Conservation (phyloP, 2,888 invertebrate species). For the Galeruca laticollis region DNA sequence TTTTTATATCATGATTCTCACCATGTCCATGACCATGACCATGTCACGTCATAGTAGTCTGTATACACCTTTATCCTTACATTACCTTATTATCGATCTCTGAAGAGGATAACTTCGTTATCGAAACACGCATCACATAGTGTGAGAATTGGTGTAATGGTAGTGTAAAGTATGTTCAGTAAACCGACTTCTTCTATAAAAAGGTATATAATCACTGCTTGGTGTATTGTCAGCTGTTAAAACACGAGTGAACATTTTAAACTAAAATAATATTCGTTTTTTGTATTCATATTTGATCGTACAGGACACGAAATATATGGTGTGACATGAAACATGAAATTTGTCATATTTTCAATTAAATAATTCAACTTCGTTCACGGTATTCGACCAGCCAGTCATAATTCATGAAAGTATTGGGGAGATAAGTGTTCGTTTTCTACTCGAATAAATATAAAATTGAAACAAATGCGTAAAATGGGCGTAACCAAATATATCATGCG, state of each 20-base stretch:
- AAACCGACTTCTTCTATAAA: no score
- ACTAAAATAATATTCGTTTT: not conserved
- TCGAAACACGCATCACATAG: no score
- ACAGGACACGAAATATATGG: no score
- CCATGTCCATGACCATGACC: no score
- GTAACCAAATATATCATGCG: slow-evolving; percentile 58
- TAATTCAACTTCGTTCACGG: slow-evolving; percentile 53
- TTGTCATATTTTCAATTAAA: slow-evolving; percentile 55
- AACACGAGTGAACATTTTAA: not conserved
- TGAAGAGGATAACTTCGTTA: no score
- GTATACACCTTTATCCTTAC: no score
- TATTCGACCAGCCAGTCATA: slow-evolving; percentile 58
- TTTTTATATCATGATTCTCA: no score
- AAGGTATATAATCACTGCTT: not conserved
- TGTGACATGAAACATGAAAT: slow-evolving; percentile 47
- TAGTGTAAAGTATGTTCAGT: no score
- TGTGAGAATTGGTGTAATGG: no score
- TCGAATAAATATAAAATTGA: slow-evolving; percentile 61
- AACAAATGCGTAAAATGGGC: slow-evolving; percentile 62
- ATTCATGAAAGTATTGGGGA: slow-evolving; percentile 58
- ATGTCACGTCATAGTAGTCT: no score
- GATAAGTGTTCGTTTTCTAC: slow-evolving; percentile 55
- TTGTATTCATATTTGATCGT: not conserved
- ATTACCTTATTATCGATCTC: no score
- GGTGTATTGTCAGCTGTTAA: not conserved